Percentiles rank a stretch among this genome's conserved stretches.
phyloP scores from a whole-genome alignment of 2,797 vertebrate species.

The Crenichthys baileyi region DNA sequence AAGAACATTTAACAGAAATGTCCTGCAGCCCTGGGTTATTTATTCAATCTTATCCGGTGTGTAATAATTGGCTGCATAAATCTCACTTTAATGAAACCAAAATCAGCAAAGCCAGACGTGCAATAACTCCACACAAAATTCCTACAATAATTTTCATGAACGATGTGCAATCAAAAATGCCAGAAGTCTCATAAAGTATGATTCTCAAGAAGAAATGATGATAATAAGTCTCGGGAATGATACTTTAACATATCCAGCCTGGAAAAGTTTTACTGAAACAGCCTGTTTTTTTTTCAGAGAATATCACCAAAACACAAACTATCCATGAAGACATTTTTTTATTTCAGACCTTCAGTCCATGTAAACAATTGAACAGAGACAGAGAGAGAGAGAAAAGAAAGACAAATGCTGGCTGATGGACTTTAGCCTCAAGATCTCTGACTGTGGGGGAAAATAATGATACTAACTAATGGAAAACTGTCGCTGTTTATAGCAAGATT shows the following conservation, averaged over 20 bases:
- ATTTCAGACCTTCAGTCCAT: conserved; percentile 31
- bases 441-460: conserved; percentile 33
- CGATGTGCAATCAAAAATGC: not conserved
- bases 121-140: not conserved
- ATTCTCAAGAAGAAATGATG: not conserved
- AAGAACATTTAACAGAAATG: not conserved
- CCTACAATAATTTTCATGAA: not conserved
- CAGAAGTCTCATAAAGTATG: not conserved
- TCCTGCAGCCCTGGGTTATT: not conserved
- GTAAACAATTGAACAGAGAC: conserved; percentile 26
- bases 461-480: conserved; percentile 54
- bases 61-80: not conserved
- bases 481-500: conserved; percentile 41
- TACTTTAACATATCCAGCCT: not conserved
- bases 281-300: not conserved
- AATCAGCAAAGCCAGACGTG: not conserved
- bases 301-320: not conserved
- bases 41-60: not conserved
- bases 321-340: conserved; percentile 15
- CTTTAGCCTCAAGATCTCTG: conserved; percentile 47
- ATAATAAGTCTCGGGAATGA: not conserved
- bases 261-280: not conserved
- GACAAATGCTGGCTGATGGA: conserved; percentile 38
- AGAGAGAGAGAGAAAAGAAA: conserved; percentile 16
- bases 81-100: not conserved